Evolutionary conservation across 2,888 invertebrate species (phyloP).

Genomic region (Nephrotoma flavescens): DNA sequence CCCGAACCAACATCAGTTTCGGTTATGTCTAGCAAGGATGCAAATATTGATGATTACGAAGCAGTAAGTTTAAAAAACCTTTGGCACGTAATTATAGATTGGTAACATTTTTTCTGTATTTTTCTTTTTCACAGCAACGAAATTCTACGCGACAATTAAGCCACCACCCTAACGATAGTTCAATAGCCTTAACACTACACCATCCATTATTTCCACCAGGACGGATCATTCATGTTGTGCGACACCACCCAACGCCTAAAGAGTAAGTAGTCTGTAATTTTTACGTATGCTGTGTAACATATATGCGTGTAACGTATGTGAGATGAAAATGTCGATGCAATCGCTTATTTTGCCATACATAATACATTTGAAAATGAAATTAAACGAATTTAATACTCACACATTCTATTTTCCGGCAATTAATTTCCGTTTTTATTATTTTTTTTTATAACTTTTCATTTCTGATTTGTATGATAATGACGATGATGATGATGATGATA

Average conservation of each 20-base stretch:
- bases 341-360: neutral
- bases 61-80: conserved; percentile 21
- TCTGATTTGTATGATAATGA: neutral
- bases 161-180: conserved; percentile 50
- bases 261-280: conserved; percentile 42
- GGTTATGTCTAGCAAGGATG: conserved; percentile 46
- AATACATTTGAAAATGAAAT: neutral
- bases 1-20: conserved; percentile 53
- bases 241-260: conserved; percentile 64
- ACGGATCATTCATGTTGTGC: conserved; percentile 69
- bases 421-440: neutral
- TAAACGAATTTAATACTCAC: neutral
- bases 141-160: conserved; percentile 45
- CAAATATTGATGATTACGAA: conserved; percentile 48
- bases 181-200: conserved; percentile 65
- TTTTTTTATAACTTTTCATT: neutral
- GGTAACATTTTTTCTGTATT: neutral
- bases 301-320: neutral
- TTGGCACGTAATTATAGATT: neutral
- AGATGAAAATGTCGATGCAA: neutral
- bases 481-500: neutral
- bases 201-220: conserved; percentile 75
- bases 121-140: conserved; percentile 36
- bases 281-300: neutral
- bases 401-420: neutral